Evolutionary conservation across 2,888 invertebrate genomes (phyloP).

Genomic region (Parascotia fuliginaria): DNA sequence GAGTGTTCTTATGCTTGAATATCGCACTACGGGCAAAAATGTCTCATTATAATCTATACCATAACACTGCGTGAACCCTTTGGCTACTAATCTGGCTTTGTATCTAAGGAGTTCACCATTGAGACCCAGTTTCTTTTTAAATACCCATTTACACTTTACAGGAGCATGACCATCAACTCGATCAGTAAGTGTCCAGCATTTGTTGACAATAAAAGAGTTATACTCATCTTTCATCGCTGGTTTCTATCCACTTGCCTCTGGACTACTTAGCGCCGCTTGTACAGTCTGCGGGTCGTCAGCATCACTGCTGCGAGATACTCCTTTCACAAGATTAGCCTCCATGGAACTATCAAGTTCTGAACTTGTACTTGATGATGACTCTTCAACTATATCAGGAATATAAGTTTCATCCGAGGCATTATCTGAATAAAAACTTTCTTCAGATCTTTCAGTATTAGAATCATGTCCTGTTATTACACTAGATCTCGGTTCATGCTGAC

Average conservation of each 20-base stretch:
- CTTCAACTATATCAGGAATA: not conserved
- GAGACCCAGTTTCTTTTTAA: not conserved
- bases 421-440: not conserved
- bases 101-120: not conserved
- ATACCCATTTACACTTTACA: not conserved
- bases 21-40: not conserved
- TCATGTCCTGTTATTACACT: not conserved
- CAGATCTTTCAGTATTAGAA: not conserved
- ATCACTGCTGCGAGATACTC: not conserved
- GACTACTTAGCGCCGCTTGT: not conserved
- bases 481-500: too few species aligned
- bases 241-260: not conserved
- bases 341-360: not conserved
- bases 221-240: not conserved
- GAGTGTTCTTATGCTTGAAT: not conserved
- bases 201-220: not conserved
- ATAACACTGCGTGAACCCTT: not conserved
- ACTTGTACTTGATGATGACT: not conserved
- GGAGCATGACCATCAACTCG: not conserved
- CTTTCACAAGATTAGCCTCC: not conserved
- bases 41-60: not conserved
- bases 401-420: not conserved
- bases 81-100: not conserved
- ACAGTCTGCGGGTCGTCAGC: not conserved
- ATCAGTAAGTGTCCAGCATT: not conserved